Percentiles rank a stretch among this genome's conserved stretches.
Evolutionary conservation across 2,888 invertebrate species (phyloP).

Genomic region (Myopa tessellatipennis): DNA sequence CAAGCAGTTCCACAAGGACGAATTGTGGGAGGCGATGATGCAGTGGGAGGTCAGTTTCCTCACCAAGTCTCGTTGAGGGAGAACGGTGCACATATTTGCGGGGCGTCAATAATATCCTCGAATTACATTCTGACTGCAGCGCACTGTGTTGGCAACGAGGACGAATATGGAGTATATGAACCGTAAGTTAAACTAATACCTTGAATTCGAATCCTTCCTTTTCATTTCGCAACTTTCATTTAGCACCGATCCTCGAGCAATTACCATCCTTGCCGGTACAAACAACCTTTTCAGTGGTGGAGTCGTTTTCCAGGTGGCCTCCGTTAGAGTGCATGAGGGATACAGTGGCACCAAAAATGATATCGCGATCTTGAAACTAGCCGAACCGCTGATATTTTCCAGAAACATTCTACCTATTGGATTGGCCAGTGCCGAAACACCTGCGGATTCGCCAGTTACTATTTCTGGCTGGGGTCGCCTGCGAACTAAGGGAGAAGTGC

Average conservation of each 20-base stretch:
- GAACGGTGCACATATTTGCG: conserved; percentile 28
- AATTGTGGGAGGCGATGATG: conserved; percentile 52
- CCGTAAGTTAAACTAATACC: not conserved
- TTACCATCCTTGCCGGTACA: conserved; percentile 44
- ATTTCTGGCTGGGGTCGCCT: conserved; percentile 62
- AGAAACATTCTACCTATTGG: conserved; percentile 53
- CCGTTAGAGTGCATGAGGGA: conserved; percentile 54
- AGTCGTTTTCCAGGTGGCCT: conserved; percentile 50
- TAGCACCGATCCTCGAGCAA: conserved; percentile 35
- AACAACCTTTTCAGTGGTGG: conserved; percentile 59
- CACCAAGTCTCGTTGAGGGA: conserved; percentile 55
- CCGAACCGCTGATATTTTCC: conserved; percentile 53
- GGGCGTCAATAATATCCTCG: conserved; percentile 36
- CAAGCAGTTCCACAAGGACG: conserved; percentile 19
- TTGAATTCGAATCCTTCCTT: not conserved
- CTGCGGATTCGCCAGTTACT: conserved; percentile 50
- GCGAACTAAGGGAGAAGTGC: conserved; percentile 52
- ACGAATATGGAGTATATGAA: not conserved
- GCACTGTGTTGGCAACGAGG: conserved; percentile 57
- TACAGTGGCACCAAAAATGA: conserved; percentile 57
- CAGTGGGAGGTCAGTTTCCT: conserved; percentile 54
- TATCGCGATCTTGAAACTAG: conserved; percentile 54
- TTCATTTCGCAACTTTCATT: not conserved
- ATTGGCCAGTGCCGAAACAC: conserved; percentile 52
- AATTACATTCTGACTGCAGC: conserved; percentile 45